phyloP scores from a whole-genome alignment of 1,140 invertebrate species.

The Melipona quadrifasciata region DNA sequence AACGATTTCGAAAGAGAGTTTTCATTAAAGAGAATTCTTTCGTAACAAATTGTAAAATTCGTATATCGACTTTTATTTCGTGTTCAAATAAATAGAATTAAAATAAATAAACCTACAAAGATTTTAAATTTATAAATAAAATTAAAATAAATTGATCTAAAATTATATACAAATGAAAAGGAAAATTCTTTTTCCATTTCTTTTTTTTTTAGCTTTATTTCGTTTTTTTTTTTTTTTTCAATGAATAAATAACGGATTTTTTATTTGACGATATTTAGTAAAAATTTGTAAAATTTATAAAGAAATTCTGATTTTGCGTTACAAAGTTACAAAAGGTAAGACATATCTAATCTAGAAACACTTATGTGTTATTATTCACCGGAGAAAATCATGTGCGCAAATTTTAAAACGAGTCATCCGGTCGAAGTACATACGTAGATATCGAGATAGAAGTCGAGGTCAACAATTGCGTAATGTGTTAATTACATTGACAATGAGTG shows the following conservation, averaged over 20 bases:
- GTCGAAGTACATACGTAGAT: constrained; percentile 8
- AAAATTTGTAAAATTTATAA: too few relatives aligned
- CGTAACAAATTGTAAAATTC: background rate
- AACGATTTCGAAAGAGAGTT: background rate
- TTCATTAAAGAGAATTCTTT: background rate
- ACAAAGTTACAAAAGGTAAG: background rate
- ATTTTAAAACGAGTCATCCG: constrained; percentile 6
- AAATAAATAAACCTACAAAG: background rate
- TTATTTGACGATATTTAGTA: too few relatives aligned
- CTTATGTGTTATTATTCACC: background rate
- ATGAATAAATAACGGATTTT: too few relatives aligned
- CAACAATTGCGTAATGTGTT: constrained; percentile 24
- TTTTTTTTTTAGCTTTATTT: background rate
- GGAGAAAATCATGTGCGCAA: background rate
- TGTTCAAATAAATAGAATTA: background rate
- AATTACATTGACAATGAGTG: constrained; percentile 17
- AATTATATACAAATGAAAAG: background rate
- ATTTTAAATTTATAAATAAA: background rate
- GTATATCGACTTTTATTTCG: background rate
- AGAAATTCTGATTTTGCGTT: background rate
- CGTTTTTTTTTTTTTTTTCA: too few relatives aligned
- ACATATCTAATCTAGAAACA: too few relatives aligned
- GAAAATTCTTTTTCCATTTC: background rate
- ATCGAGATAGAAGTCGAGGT: constrained; percentile 36
- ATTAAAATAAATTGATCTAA: too few relatives aligned